Conservation (phyloP, 2,888 invertebrate genomes). For the Athalia cordata region DNA sequence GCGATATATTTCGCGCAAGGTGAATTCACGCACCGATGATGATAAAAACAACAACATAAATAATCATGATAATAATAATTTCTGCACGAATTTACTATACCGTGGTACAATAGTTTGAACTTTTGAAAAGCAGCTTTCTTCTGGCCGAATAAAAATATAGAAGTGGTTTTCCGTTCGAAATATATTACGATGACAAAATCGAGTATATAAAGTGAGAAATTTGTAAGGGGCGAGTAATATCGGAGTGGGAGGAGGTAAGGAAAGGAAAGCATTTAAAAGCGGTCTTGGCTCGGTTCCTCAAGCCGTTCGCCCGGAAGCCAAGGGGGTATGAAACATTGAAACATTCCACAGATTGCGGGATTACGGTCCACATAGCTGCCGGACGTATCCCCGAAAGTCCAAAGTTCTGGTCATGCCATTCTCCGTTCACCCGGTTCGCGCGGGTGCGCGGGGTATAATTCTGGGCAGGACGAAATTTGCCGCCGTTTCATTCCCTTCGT, state of each 20-base stretch:
- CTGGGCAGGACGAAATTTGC: constrained; percentile 23
- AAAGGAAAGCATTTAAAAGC: not conserved
- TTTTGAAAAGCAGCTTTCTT: no score
- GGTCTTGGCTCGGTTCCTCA: not conserved
- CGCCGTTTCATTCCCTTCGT: not conserved
- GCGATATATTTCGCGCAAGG: constrained; percentile 14
- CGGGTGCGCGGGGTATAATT: not conserved
- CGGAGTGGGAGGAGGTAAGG: no score
- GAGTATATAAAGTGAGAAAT: not conserved
- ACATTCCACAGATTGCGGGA: constrained; percentile 42
- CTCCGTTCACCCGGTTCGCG: constrained; percentile 27
- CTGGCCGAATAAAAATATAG: not conserved
- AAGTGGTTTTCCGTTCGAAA: not conserved
- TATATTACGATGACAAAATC: not conserved
- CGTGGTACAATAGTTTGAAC: no score
- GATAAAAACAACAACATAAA: not conserved
- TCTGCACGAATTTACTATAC: not conserved
- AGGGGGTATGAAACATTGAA: constrained; percentile 39
- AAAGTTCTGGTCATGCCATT: constrained; percentile 41
- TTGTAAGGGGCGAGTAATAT: no score
- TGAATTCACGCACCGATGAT: not conserved
- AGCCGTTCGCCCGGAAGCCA: constrained; percentile 6
- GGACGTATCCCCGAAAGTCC: constrained; percentile 38
- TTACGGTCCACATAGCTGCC: constrained; percentile 28
- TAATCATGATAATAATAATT: not conserved